Evolutionary conservation across 92 coral and sea anemone species (phyloP), one percentile per base, ranked within the genome.

Genomic region (Porites rus): DNA sequence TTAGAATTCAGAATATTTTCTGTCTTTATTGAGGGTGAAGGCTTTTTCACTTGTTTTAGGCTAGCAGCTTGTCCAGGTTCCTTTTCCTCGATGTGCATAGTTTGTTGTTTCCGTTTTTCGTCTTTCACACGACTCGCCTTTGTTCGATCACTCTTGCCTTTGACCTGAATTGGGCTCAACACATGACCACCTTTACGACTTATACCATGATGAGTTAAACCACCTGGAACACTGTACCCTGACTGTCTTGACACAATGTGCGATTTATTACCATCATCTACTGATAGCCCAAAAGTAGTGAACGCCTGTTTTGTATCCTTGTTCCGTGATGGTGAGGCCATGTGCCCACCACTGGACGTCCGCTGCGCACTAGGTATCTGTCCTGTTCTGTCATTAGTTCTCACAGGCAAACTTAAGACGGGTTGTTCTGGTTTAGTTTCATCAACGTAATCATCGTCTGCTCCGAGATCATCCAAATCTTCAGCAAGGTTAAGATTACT

Each of bases 391-490:
- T 56, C 16, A 5, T 64, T 3, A 72, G 21, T 51, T 19, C 3
- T n/a, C 12, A 3, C 76, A 8, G 85, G 63, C 16, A 80, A 25
- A 25, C 19, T 51, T 14, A 69, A 70, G 10, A 54, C 22, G 25
- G 20, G 64, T 46, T 16, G 77, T 59, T 58, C 78, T 24, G 19
- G 18, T 28, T 67, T 51, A 4, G 12, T 66, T 22, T 17, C n/a
- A 7, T 19, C 9, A 7, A 11, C 64, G 73, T 74, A 63, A 86
- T 69, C 69, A 50, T 61, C 81, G 46, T 86, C 85, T 25, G 78
- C 71, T 7, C 90, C 90, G 17, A 86, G 75, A 16, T 78, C 90
- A 54, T 79, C 79, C 81, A 70, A 63, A 71, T 86, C 85, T 50
- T 84, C 78, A 71, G 43, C 28, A 14, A 76, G 51, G 11, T 70